A percentile compares a stretch with the other conserved stretches of the same genome.
These are phyloP conservation scores for Phoenoteleia sp. DNA, from an alignment of 2,888 invertebrate species.

Conservation along the genomic window DNA sequence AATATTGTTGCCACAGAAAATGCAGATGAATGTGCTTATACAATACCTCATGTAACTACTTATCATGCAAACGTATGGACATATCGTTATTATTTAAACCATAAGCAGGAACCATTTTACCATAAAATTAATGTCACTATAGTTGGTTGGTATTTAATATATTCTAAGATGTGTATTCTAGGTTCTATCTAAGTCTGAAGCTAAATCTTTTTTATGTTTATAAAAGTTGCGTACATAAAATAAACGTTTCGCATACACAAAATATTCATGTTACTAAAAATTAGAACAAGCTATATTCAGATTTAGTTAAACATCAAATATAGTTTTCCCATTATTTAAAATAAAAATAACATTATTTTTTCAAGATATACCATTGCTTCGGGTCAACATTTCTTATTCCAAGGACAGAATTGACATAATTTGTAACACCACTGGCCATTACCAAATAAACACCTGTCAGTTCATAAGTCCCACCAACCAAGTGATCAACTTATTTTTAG, in stretches of 20 bases:
- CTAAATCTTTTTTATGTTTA: too few relatives aligned
- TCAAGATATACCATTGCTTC: neutral
- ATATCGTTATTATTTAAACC: conserved; percentile 73
- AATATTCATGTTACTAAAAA: too few relatives aligned
- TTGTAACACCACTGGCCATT: conserved; percentile 55
- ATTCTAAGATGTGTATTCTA: too few relatives aligned
- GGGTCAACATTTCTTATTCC: neutral
- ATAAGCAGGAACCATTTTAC: conserved; percentile 21
- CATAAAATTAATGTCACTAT: conserved; percentile 67
- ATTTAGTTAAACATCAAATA: too few relatives aligned
- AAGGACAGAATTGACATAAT: conserved; percentile 65
- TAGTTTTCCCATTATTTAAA: too few relatives aligned
- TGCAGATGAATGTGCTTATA: conserved; percentile 63
- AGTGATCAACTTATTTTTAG: conserved; percentile 71
- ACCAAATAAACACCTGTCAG: conserved; percentile 64
- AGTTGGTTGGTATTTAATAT: conserved; percentile 69
- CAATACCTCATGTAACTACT: conserved; percentile 70
- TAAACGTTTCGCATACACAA: too few relatives aligned
- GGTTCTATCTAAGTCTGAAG: too few relatives aligned
- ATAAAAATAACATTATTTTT: too few relatives aligned
- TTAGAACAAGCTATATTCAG: too few relatives aligned
- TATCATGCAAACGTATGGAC: conserved; percentile 80
- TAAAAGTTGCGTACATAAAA: too few relatives aligned
- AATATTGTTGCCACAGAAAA: conserved; percentile 4
- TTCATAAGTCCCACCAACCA: conserved; percentile 78